Percentiles rank a stretch among this genome's conserved stretches.
phyloP scores from a whole-genome alignment of 2,888 invertebrate species.

The Melinaea menophilus region DNA sequence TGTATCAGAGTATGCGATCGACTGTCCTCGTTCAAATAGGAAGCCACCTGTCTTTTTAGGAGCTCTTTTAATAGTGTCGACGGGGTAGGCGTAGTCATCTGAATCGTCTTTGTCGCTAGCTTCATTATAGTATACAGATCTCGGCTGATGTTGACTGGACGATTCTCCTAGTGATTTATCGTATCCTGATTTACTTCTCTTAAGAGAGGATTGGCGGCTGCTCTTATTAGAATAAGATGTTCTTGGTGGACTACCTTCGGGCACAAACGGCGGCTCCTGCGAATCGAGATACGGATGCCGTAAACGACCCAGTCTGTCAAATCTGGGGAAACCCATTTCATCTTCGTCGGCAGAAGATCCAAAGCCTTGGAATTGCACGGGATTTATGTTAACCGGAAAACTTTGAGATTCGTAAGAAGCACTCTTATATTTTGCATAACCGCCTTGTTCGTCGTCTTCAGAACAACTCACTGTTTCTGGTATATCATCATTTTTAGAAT shows the following conservation, averaged over 20 bases:
- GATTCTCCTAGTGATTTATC: conserved; percentile 59
- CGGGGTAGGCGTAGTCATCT: conserved; percentile 72
- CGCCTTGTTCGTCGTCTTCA: conserved; percentile 76
- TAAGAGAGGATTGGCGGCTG: conserved; percentile 72
- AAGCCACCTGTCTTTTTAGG: conserved; percentile 70
- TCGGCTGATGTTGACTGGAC: conserved; percentile 56
- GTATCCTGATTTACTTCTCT: conserved; percentile 61
- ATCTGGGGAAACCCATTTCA: conserved; percentile 82
- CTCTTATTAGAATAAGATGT: conserved; percentile 68
- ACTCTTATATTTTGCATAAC: conserved; percentile 67
- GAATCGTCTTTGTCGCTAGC: conserved; percentile 72
- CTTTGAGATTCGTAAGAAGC: conserved; percentile 64
- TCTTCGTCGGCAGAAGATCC: conserved; percentile 81
- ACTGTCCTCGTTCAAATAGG: conserved; percentile 65
- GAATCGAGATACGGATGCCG: conserved; percentile 74
- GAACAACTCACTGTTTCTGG: conserved; percentile 69
- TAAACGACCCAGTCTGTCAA: conserved; percentile 78
- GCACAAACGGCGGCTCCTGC: conserved; percentile 67
- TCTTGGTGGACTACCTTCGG: conserved; percentile 73
- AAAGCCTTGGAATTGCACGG: conserved; percentile 78
- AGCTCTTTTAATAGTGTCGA: conserved; percentile 73
- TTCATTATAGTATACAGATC: conserved; percentile 60
- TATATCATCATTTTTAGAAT: conserved; percentile 63
- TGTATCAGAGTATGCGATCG: conserved; percentile 68
- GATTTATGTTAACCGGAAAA: conserved; percentile 68